Evolutionary conservation across 2,113 vertebrate genomes (phyloP), one percentile per base, ranked within the genome.

Genomic region (Anoplopoma fimbria): DNA sequence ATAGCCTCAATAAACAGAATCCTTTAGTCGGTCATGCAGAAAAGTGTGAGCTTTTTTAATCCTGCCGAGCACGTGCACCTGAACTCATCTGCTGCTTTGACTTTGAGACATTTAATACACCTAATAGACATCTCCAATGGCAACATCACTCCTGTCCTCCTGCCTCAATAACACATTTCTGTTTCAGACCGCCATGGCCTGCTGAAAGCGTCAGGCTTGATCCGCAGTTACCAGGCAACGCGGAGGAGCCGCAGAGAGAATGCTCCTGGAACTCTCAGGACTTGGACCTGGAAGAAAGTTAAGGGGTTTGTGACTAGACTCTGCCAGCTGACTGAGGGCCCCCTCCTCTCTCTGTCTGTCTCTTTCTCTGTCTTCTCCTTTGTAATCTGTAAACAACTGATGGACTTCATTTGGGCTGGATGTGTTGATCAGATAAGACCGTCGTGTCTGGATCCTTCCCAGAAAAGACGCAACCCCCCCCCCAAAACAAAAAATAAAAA

Each of bases 201-300:
- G 70, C 75, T 78, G 57, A 84, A 82, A 64, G 77, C 72, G 25
- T 82, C 83, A 45, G 53, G 83, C 8, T n/a, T 72, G 61, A 81
- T 8, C 74, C 4, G n/a, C 17, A 36, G 89, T 92, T 85, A 82
- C 91, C 75, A 82, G 76, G 89, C 85, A 91, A 92, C 91, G 72
- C 17, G 2, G 74, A 17, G n/a, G 33, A 80, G 82, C 69, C n/a
- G n/a, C 4, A 79, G 25, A 79, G 83, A 88, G 79, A 64, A 86
- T 64, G 85, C 85, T 79, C 79, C 75, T 71, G 23, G 15, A 63
- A 74, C 45, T 78, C 65, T 19, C 6, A 15, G 42, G 27, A 68
- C 63, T 27, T 84, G 36, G 64, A 77, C 34, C 65, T 45, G 64
- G 70, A 64, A 61, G 69, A 84, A 82, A 84, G 88, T 83, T 31